Percentiles rank a stretch among this genome's conserved stretches.
phyloP scores from a whole-genome alignment of 2,797 vertebrate species.

The Helostoma temminkii region DNA sequence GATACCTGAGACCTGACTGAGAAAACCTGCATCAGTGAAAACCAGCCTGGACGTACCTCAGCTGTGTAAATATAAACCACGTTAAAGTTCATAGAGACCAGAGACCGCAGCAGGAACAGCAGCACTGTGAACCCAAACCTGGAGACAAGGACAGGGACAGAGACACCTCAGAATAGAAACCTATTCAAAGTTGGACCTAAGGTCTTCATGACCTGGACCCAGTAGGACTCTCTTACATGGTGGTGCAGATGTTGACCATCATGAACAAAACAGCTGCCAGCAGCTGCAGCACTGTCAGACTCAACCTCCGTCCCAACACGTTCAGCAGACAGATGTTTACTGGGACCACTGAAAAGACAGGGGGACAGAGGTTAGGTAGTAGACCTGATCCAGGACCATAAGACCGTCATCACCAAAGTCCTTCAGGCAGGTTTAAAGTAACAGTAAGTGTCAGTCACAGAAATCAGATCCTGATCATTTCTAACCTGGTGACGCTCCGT shows the following conservation, averaged over 20 bases:
- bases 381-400: slow-evolving; percentile 1
- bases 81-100: slow-evolving; percentile 95
- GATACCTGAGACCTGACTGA: neutral
- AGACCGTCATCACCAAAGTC: neutral
- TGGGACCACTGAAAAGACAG: slow-evolving; percentile 86
- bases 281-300: slow-evolving; percentile 87
- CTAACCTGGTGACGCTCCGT: neutral
- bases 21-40: neutral
- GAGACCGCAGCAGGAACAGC: slow-evolving; percentile 91
- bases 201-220: neutral
- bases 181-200: neutral
- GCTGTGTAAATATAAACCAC: slow-evolving; percentile 97
- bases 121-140: slow-evolving; percentile 88
- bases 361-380: neutral
- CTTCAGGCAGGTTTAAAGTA: neutral
- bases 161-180: neutral
- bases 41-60: slow-evolving; percentile 84
- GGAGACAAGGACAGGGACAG: slow-evolving; percentile 21
- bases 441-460: no score
- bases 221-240: slow-evolving; percentile 82
- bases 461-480: no score
- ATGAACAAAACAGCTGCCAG: slow-evolving; percentile 89
- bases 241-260: slow-evolving; percentile 92
- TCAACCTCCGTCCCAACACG: slow-evolving; percentile 87
- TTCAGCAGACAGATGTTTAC: slow-evolving; percentile 91